Conservation (phyloP, 1,140 invertebrate genomes). For the Himalopsyche phryganea region DNA sequence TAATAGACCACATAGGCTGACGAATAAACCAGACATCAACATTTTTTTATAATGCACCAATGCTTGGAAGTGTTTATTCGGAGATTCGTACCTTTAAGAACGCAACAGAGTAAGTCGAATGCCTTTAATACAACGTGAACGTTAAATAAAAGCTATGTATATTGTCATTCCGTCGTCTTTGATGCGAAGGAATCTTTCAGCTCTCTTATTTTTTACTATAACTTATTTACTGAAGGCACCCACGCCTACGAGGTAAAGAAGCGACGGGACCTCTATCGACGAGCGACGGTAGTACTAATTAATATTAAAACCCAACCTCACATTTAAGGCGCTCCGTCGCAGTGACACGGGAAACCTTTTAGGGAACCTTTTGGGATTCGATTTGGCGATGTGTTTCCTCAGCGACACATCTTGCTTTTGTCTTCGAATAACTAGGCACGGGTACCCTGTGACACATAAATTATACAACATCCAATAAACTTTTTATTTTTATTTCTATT, state of each 20-base stretch:
- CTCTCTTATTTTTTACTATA: too few species aligned
- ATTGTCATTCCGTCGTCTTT: not conserved
- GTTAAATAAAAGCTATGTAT: not conserved
- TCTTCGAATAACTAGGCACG: too few species aligned
- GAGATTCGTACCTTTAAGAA: too few species aligned
- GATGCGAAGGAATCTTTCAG: not conserved
- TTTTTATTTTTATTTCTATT: too few species aligned
- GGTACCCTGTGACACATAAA: too few species aligned
- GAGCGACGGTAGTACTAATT: slow-evolving; percentile 22
- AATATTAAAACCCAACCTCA: slow-evolving; percentile 33
- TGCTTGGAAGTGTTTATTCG: too few species aligned
- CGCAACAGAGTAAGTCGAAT: not conserved
- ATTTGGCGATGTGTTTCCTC: slow-evolving; percentile 27
- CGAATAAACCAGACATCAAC: too few species aligned
- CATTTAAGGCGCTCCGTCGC: slow-evolving; percentile 27
- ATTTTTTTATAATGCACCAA: too few species aligned
- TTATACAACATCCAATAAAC: too few species aligned
- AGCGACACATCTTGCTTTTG: not conserved
- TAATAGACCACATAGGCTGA: too few species aligned
- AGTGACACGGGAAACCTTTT: slow-evolving; percentile 32
- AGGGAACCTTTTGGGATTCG: slow-evolving; percentile 31
- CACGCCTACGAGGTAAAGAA: not conserved
- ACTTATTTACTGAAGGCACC: not conserved
- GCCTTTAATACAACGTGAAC: not conserved
- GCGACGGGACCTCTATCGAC: not conserved